Base-by-base conservation (phyloP, 2,113 vertebrate species). In the Monarcha castaneiventris region DNA sequence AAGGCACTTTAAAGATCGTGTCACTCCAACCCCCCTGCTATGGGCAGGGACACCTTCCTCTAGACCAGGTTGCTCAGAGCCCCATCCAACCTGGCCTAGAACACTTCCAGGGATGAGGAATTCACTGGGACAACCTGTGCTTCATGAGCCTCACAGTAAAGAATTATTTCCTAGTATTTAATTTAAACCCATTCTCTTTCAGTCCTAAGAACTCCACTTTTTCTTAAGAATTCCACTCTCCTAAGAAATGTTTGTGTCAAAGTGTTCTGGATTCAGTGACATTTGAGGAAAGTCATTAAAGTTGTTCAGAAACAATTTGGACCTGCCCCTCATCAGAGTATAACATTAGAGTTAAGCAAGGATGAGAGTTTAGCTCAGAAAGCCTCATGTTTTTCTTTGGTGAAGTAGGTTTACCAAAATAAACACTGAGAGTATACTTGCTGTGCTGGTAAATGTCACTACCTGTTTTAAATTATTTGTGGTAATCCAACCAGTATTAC, bases 401-500 rank as follows among this genome's bases (percentile, higher is more conserved):
- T 54, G 33, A 92, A 78, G 43, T 8, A 84, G 33, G 81, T 55
- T 69, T 86, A 88, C 26, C 21, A 66, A 89, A 93, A 81, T 41
- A 84, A 87, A 78, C 62, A 78, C 13, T 66, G 63, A 29, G 11
- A 41, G 10, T 26, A 10, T 44, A 72, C 21, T 78, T 81, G 41
- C 37, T 61, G 21, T 46, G 44, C 56, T 89, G 35, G 54, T 33
- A 87, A 78, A 92, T 63, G 44, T 91, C 80, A 84, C n/a, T 81
- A 87, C 13, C 30, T 87, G 17, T 17, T 87, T 92, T 84, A 91
- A 92, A 92, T 52, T 93, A 52, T 73, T 86, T 39, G 4, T 84
- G 51, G 33, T 82, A 95, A 84, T 91, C 48, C 80, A 72, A 26
- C 25, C 17, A 54, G 64, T 55, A 56, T 56, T 69, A 54, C 32